Conservation (phyloP, 2,113 vertebrate species). For the Engraulis encrasicolus region DNA sequence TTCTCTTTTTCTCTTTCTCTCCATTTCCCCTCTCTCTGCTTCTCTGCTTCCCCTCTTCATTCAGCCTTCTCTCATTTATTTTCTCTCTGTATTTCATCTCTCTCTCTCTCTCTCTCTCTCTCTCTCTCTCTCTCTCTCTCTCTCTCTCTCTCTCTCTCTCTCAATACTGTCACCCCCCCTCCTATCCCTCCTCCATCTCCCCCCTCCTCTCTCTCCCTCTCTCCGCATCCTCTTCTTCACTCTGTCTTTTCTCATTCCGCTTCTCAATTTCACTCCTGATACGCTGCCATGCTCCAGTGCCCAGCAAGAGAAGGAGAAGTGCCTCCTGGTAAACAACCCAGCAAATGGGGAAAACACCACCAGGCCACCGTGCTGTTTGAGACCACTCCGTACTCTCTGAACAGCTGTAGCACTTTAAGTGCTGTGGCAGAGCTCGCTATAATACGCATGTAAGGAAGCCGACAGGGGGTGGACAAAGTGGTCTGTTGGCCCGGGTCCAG, state of each 20-base stretch:
- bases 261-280: constrained; percentile 59
- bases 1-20: too few species aligned
- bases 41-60: neutral
- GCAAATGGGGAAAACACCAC: constrained; percentile 43
- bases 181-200: neutral
- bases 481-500: too few species aligned
- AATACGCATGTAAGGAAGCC: too few species aligned
- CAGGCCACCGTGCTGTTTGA: neutral
- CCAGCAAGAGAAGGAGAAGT: neutral
- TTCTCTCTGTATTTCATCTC: neutral
- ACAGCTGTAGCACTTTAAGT: neutral
- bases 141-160: neutral
- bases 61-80: neutral
- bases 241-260: constrained; percentile 59
- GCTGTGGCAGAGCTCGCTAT: too few species aligned
- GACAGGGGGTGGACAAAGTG: too few species aligned
- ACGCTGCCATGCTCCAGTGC: constrained; percentile 25
- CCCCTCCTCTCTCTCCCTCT: constrained; percentile 19
- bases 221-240: constrained; percentile 15
- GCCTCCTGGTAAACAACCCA: constrained; percentile 54
- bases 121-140: neutral
- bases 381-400: neutral
- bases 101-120: neutral
- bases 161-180: neutral
- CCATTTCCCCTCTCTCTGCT: neutral